Percentiles rank a stretch among this genome's conserved stretches.
These are phyloP conservation scores for Drosophila macrospina DNA, from an alignment of 2,888 invertebrate species.

Conservation along the genomic window DNA sequence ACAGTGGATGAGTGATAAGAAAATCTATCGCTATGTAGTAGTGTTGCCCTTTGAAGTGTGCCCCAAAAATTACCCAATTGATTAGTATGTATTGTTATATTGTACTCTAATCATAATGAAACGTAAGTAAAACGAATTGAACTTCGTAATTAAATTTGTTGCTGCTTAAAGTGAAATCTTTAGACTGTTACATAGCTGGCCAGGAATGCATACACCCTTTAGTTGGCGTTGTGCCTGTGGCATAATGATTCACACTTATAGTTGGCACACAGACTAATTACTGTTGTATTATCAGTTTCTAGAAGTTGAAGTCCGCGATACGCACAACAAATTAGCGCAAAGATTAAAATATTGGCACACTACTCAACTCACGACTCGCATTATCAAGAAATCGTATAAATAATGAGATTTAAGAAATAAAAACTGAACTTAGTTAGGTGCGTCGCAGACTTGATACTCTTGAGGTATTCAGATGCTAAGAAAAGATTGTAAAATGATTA, in stretches of 20 bases:
- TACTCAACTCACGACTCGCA: conserved; percentile 14
- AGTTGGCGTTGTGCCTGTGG: background rate
- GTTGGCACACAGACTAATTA: conserved; percentile 46
- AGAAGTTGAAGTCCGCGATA: conserved; percentile 47
- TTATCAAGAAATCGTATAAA: conserved; percentile 21
- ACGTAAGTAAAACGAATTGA: background rate
- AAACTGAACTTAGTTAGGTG: no score
- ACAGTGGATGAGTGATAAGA: conserved; percentile 34
- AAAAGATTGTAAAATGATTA: no score
- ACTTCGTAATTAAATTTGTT: no score
- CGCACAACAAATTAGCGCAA: conserved; percentile 41
- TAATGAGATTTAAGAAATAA: conserved; percentile 1
- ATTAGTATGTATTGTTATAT: conserved; percentile 16
- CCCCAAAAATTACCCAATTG: conserved; percentile 26
- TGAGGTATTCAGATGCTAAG: no score
- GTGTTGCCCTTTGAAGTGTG: conserved; percentile 26
- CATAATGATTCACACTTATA: conserved; percentile 40
- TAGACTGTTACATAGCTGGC: background rate
- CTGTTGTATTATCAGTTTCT: conserved; percentile 50
- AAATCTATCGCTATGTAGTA: conserved; percentile 2
- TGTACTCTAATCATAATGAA: conserved; percentile 13
- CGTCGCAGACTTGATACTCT: no score
- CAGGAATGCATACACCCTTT: conserved; percentile 15
- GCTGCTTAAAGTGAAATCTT: background rate
- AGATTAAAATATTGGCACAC: conserved; percentile 48